Evolutionary conservation across 1,140 invertebrate genomes (phyloP).

Genomic region (Arctopsyche grandis): DNA sequence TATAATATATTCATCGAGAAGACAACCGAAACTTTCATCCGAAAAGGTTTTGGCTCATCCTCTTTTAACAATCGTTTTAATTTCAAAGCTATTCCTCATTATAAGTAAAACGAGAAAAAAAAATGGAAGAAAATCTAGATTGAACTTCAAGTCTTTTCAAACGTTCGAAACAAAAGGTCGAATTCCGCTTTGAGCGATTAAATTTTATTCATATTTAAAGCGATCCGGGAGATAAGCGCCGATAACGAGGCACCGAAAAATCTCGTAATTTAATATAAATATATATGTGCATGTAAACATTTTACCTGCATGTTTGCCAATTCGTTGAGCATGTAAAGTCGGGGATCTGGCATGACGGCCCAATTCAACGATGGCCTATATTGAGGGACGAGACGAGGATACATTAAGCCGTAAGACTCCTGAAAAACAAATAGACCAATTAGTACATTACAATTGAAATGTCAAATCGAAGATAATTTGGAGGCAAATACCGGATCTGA

Average conservation of each 20-base stretch:
- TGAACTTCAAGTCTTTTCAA: not conserved
- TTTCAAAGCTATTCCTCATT: too few relatives aligned
- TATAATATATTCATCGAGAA: too few relatives aligned
- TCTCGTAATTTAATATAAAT: too few relatives aligned
- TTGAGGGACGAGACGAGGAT: constrained; percentile 60
- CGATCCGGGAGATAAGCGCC: not conserved
- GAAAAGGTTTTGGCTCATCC: too few relatives aligned
- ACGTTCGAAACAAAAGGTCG: constrained; percentile 1
- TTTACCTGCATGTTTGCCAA: constrained; percentile 54
- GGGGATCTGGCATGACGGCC: constrained; percentile 56
- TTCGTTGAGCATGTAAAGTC: constrained; percentile 58
- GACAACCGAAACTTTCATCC: too few relatives aligned
- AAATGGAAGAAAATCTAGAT: too few relatives aligned
- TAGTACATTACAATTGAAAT: not conserved
- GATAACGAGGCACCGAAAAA: not conserved
- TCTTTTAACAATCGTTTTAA: too few relatives aligned
- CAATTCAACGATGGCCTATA: constrained; percentile 56
- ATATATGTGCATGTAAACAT: not conserved
- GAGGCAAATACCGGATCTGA: constrained; percentile 45
- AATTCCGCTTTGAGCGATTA: constrained; percentile 14
- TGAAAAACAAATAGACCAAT: constrained; percentile 41
- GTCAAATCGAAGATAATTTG: not conserved
- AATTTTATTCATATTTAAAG: constrained; percentile 28
- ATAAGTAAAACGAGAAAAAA: too few relatives aligned
- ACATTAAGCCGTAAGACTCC: constrained; percentile 58